Evolutionary conservation across 2,797 vertebrate genomes (phyloP), one percentile per base, ranked within the genome.

Genomic region (Paratrypauchen microcephalus): DNA sequence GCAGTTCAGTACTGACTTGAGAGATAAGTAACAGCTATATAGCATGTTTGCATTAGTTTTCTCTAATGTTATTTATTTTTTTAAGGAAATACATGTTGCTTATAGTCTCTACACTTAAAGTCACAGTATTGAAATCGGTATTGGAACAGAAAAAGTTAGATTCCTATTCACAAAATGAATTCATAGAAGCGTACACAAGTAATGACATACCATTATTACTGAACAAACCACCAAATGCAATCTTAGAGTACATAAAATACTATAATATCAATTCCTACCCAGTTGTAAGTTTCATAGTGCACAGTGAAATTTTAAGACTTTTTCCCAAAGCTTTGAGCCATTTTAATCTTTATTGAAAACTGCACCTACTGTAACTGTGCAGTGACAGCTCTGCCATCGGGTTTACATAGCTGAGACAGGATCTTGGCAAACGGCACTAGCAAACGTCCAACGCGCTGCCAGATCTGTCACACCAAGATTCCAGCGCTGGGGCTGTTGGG

Each of bases 381-480:
- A 70, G 65, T 75, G 73, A 83, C 79, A 82, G 76, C 55, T 26
- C 50, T 66, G 78, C 50, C 67, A 73, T 78, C 77, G 48, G 48
- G 71, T 73, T 66, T 52, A 64, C 71, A 39, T 11, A 48, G 75
- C 74, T 71, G 54, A 69, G 80, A 83, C 80, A 73, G 85, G 67
- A 77, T 81, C 58, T 83, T 86, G 84, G 85, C 82, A 80, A 78
- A 78, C 64, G 64, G 69, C 65, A 57, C 56, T 52, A 70, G 70
- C 70, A 69, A 77, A 79, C 83, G 78, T 80, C 77, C 81, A 81
- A 67, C 66, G 23, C 52, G n/a, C 73, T 78, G 81, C 80, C 82
- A 81, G 74, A 75, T 66, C 74, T 79, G 76, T 83, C 82, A 79
- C 66, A 70, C 75, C 64, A 68, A 79, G 76, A 63, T 82, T 83